These are phyloP conservation scores for Stegophylla sp. DNA, from an alignment of 2,888 invertebrate genomes.

Conservation along the genomic window DNA sequence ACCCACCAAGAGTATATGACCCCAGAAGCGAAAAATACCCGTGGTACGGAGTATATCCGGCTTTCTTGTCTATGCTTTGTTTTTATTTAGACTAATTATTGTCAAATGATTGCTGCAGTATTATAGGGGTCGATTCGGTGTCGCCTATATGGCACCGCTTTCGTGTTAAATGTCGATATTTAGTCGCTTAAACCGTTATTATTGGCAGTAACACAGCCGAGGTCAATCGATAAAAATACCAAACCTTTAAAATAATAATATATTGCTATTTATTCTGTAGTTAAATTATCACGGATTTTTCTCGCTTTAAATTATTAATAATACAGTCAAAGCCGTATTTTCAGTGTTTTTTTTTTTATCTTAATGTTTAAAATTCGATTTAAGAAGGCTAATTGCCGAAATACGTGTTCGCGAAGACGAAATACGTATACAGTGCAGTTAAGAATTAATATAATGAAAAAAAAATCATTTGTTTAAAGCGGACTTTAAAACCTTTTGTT, in stretches of 20 bases:
- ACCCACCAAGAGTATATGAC: too few relatives aligned
- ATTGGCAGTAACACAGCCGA: background rate
- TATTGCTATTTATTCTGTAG: background rate
- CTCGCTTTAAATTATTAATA: too few relatives aligned
- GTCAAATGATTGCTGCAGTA: too few relatives aligned
- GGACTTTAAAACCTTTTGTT: slow-evolving; percentile 31
- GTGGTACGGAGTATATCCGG: too few relatives aligned
- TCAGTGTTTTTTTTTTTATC: too few relatives aligned
- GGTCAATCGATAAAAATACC: slow-evolving; percentile 20
- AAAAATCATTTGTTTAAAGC: background rate
- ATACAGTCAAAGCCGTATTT: too few relatives aligned
- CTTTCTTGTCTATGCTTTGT: too few relatives aligned
- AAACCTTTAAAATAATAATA: background rate
- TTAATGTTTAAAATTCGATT: too few relatives aligned
- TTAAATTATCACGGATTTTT: background rate
- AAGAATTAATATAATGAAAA: slow-evolving; percentile 13
- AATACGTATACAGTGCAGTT: background rate
- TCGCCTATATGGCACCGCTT: slow-evolving; percentile 18
- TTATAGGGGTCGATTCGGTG: background rate
- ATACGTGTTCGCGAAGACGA: too few relatives aligned
- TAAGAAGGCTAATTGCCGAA: too few relatives aligned
- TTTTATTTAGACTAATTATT: too few relatives aligned
- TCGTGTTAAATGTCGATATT: background rate
- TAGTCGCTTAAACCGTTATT: background rate
- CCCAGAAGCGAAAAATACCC: too few relatives aligned